Conservation (phyloP, 2,797 vertebrate genomes). For the Mionectes olivaceus region DNA sequence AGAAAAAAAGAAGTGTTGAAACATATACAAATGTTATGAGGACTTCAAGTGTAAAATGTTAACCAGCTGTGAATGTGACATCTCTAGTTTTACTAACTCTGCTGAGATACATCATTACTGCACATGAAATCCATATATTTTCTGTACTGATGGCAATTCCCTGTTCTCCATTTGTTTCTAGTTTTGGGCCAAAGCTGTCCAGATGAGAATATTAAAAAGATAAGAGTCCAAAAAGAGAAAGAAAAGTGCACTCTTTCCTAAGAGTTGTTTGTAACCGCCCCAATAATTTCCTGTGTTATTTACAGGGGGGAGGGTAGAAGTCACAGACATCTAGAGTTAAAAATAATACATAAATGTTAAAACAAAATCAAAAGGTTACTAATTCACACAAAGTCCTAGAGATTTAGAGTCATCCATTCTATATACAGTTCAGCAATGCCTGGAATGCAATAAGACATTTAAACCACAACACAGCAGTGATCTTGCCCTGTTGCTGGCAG, state of each 20-base stretch:
- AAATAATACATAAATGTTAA: conserved; percentile 71
- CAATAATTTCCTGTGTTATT: conserved; percentile 71
- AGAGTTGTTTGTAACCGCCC: conserved; percentile 42
- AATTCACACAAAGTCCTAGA: conserved; percentile 72
- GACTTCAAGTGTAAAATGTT: conserved; percentile 55
- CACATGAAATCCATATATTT: conserved; percentile 37
- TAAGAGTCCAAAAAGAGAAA: neutral
- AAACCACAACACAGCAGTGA: conserved; percentile 79
- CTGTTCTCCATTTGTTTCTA: conserved; percentile 16
- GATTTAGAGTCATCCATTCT: conserved; percentile 77
- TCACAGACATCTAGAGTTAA: conserved; percentile 60
- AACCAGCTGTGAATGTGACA: conserved; percentile 55
- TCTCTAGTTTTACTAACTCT: conserved; percentile 52
- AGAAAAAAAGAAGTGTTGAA: conserved; percentile 47
- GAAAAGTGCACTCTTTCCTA: neutral
- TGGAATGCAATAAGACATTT: conserved; percentile 80
- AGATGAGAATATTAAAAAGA: conserved; percentile 5
- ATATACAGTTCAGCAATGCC: conserved; percentile 80
- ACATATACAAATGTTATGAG: conserved; percentile 51
- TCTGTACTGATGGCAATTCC: neutral
- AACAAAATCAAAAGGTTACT: conserved; percentile 71
- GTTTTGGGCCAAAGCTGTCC: neutral
- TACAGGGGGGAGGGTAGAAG: conserved; percentile 15
- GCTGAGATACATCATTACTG: conserved; percentile 6
- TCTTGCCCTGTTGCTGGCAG: conserved; percentile 79